Evolutionary conservation across 1,140 invertebrate species (phyloP).

Genomic region (Brachystomella parvula): DNA sequence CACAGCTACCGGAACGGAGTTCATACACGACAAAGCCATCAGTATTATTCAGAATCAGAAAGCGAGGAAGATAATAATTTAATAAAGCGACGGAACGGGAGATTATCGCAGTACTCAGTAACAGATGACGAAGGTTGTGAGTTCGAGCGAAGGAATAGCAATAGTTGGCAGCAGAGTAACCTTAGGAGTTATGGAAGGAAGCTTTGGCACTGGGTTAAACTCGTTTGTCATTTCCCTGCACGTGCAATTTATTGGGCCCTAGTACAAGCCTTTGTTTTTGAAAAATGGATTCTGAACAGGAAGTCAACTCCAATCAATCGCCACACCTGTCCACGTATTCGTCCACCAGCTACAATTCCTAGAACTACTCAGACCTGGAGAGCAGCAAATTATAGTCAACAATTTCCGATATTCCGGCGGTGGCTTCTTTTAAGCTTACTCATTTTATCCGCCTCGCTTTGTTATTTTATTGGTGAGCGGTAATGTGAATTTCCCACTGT

Average conservation of each 20-base stretch:
- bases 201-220: neutral
- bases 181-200: neutral
- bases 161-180: neutral
- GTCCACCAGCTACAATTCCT: neutral
- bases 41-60: neutral
- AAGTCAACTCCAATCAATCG: neutral
- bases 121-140: neutral
- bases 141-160: neutral
- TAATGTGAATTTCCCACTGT: neutral
- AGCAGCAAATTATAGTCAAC: neutral
- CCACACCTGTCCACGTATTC: neutral
- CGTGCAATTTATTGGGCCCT: conserved; percentile 14
- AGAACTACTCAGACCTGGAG: neutral
- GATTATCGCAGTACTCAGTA: neutral
- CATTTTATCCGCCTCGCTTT: neutral
- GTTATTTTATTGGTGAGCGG: neutral
- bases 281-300: conserved; percentile 21
- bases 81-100: neutral
- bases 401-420: neutral
- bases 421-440: neutral
- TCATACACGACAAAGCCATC: neutral
- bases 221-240: neutral
- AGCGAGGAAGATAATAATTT: neutral
- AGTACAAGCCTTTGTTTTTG: conserved; percentile 18
- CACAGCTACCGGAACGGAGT: neutral